phyloP scores from a whole-genome alignment of 2,797 vertebrate genomes.

The Scomberomorus guttatus region DNA sequence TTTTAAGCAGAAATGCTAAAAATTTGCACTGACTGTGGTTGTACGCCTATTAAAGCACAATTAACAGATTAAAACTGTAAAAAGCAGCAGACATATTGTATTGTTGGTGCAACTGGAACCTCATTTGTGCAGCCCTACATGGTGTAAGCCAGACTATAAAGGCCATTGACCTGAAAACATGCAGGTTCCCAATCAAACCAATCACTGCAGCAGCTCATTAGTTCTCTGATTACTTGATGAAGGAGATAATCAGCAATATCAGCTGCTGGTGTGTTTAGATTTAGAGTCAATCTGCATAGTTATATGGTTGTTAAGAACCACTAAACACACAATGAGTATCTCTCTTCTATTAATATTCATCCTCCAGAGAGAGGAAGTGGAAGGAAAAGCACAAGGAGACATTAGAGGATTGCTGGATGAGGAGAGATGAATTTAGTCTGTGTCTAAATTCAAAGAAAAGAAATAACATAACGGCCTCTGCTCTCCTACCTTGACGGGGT shows the following conservation, averaged over 20 bases:
- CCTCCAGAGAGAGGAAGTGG: not conserved
- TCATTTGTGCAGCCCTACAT: not conserved
- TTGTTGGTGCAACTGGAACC: not conserved
- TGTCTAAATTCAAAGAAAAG: not conserved
- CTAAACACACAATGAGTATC: not conserved
- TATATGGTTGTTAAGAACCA: not conserved
- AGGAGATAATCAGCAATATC: not conserved
- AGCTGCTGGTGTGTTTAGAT: not conserved
- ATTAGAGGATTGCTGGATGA: not conserved
- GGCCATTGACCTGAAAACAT: not conserved
- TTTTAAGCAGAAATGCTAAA: too few relatives aligned
- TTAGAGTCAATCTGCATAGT: too few relatives aligned
- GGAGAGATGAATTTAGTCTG: not conserved
- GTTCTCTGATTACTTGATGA: not conserved
- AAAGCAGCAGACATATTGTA: not conserved
- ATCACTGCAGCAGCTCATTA: constrained; percentile 16
- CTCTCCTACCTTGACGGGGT: constrained; percentile 92
- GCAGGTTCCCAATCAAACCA: not conserved
- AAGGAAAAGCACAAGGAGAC: not conserved
- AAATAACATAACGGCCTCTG: not conserved
- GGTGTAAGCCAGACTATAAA: too few relatives aligned
- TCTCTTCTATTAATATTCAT: not conserved
- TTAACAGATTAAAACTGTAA: too few relatives aligned
- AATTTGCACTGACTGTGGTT: too few relatives aligned
- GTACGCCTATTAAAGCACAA: too few relatives aligned